A percentile compares a stretch with the other conserved stretches of the same genome.
Conservation (phyloP, 2,888 invertebrate species). For the Adelognathus sp. region DNA sequence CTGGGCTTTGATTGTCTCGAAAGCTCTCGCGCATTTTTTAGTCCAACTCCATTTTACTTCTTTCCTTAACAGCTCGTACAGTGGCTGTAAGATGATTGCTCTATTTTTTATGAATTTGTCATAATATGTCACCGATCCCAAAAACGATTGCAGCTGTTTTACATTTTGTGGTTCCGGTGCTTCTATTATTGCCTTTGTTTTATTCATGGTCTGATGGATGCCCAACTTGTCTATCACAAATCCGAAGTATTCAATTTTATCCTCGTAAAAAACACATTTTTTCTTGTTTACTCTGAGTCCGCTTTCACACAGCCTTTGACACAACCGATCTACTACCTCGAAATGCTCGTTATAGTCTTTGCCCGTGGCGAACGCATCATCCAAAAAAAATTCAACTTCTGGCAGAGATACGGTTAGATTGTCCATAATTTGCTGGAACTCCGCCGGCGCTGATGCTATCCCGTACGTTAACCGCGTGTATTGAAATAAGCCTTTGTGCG, state of each 20-base stretch:
- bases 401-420: background rate
- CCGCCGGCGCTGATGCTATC: conserved; percentile 18
- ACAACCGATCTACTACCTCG: conserved; percentile 8
- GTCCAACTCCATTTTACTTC: conserved; percentile 4
- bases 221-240: background rate
- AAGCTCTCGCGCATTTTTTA: conserved; percentile 5
- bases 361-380: conserved; percentile 32
- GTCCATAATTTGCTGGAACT: conserved; percentile 23
- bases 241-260: conserved; percentile 20
- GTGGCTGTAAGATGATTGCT: background rate
- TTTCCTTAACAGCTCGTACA: conserved; percentile 2
- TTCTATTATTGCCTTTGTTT: background rate
- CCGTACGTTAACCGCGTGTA: conserved; percentile 15
- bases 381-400: conserved; percentile 22
- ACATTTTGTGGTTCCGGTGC: background rate
- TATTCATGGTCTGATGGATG: background rate
- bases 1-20: background rate
- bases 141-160: background rate
- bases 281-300: background rate
- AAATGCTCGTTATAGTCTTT: conserved; percentile 1
- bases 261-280: conserved; percentile 24
- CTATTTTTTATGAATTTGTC: conserved; percentile 14
- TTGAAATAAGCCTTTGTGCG: conserved; percentile 71
- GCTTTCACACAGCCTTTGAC: background rate
- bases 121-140: conserved; percentile 1